phyloP scores from a whole-genome alignment of 2,113 vertebrate genomes.

The Buteo buteo region DNA sequence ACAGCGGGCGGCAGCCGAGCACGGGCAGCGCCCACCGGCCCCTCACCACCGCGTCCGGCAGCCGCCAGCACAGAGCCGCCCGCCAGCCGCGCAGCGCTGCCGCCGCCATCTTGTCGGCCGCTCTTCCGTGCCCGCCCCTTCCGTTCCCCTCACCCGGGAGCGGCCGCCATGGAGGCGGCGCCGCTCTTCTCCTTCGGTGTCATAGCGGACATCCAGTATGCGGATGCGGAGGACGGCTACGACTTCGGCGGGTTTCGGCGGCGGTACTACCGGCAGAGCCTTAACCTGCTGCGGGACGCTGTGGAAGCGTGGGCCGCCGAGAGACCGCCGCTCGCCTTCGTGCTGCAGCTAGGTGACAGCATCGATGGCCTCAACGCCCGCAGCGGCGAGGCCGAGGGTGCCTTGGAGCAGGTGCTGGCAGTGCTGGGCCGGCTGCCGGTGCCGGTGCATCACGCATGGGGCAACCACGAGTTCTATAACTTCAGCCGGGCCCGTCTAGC shows the following conservation, averaged over 20 bases:
- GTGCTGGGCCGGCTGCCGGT: constrained; percentile 66
- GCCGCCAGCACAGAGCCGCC: fast-evolving
- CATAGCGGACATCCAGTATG: constrained; percentile 90
- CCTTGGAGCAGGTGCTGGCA: constrained; percentile 75
- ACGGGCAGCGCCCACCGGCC: too few species aligned
- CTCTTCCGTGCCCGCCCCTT: background rate
- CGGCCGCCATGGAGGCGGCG: background rate
- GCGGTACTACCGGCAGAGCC: constrained; percentile 85
- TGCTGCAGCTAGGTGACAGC: constrained; percentile 91
- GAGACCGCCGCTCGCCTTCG: constrained; percentile 65
- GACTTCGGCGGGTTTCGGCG: constrained; percentile 70
- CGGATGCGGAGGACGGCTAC: constrained; percentile 83
- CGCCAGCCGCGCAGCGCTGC: fast-evolving
- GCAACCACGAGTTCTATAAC: constrained; percentile 96
- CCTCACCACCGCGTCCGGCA: background rate
- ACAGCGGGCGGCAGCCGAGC: background rate
- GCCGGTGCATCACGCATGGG: constrained; percentile 88
- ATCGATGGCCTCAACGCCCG: constrained; percentile 87
- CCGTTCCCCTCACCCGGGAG: background rate
- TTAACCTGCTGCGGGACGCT: constrained; percentile 75
- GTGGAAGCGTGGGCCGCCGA: constrained; percentile 73
- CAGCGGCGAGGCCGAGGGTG: constrained; percentile 64
- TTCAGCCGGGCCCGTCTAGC: constrained; percentile 80
- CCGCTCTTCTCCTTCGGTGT: constrained; percentile 85
- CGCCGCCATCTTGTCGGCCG: background rate